A percentile compares a stretch with the other conserved stretches of the same genome.
These are phyloP conservation scores for Ctenicera cuprea DNA, from an alignment of 2,888 invertebrate genomes.

Conservation along the genomic window DNA sequence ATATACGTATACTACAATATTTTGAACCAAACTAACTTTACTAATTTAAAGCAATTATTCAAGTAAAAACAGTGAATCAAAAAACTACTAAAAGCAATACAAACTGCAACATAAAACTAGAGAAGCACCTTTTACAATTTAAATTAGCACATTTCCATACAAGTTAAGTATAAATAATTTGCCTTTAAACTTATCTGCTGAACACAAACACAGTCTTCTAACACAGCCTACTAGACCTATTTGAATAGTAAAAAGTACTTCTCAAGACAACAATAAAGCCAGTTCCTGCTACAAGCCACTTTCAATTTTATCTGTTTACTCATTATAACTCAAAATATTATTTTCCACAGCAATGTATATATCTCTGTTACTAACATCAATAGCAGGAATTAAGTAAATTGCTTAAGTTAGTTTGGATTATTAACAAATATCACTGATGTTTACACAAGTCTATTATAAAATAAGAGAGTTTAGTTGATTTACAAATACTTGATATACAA, in stretches of 20 bases:
- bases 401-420: slow-evolving; percentile 23
- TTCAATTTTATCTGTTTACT: neutral
- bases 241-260: slow-evolving; percentile 12
- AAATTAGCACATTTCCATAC: neutral
- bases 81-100: neutral
- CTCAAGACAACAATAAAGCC: neutral
- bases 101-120: neutral
- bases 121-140: slow-evolving; percentile 9
- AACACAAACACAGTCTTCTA: slow-evolving; percentile 4
- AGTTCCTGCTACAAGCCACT: neutral
- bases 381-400: slow-evolving; percentile 27
- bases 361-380: neutral
- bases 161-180: slow-evolving; percentile 13
- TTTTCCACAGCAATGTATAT: no score
- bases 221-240: slow-evolving; percentile 7
- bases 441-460: slow-evolving; percentile 16
- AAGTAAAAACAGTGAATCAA: neutral
- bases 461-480: slow-evolving; percentile 17
- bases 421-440: neutral
- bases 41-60: slow-evolving; percentile 17
- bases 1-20: slow-evolving; percentile 8
- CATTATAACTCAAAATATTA: neutral
- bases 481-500: neutral
- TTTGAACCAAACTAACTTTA: slow-evolving; percentile 26
- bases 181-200: neutral